phyloP scores from a whole-genome alignment of 2,113 vertebrate genomes.

The Astatotilapia flaviijosephi region DNA sequence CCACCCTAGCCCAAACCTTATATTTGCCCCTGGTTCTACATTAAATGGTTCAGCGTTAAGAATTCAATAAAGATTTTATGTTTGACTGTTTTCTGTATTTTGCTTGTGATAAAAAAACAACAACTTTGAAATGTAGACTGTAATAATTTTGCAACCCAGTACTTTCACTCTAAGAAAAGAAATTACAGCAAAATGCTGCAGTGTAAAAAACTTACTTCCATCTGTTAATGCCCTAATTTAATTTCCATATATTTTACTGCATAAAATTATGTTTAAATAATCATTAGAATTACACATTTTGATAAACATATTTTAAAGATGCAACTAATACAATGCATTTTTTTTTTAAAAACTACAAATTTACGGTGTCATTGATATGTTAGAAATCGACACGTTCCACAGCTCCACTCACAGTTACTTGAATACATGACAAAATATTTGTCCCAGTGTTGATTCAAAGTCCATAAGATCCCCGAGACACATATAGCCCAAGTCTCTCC shows the following conservation, averaged over 20 bases:
- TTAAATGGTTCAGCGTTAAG: neutral
- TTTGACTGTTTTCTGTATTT: neutral
- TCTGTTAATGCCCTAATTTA: neutral
- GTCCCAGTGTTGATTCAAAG: neutral
- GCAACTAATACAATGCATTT: neutral
- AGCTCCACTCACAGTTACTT: neutral
- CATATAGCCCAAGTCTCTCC: neutral
- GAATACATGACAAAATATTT: neutral
- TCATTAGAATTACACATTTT: neutral
- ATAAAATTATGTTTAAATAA: neutral
- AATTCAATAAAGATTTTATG: neutral
- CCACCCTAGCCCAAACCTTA: neutral
- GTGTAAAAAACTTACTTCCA: neutral
- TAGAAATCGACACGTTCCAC: neutral
- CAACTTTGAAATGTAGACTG: neutral
- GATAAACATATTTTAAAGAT: neutral
- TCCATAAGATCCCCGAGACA: neutral
- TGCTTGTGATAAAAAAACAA: neutral
- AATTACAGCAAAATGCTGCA: neutral
- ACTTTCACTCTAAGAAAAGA: neutral
- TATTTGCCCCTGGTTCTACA: neutral
- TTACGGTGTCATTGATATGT: rapidly evolving
- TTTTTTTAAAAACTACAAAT: neutral
- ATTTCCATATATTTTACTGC: neutral
- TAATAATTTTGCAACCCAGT: neutral